Base-by-base conservation (phyloP, 2,888 invertebrate species). In the Apoderus coryli region DNA sequence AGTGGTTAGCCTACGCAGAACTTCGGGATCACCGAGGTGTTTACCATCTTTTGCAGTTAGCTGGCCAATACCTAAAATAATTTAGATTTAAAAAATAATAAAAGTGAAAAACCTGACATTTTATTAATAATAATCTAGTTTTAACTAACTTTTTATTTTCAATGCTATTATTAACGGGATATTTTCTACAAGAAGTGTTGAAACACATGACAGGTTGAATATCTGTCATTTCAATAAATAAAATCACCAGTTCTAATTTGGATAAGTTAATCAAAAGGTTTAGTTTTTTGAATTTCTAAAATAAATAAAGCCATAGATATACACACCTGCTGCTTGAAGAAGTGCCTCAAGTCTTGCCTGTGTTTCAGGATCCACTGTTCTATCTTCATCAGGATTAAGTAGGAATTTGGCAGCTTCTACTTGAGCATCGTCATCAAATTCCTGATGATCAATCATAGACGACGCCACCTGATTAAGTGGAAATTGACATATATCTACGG, bases 271-370 rank as follows among this genome's bases (percentile, higher is more conserved):
- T 16, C 19, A 7, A 7, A 16, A 16, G 19, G 19, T 7, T 16
- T 6, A 16, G 19, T 7, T 7, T n/a, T n/a, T n/a, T n/a, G n/a
- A n/a, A n/a, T n/a, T n/a, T n/a, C n/a, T n/a, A n/a, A n/a, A n/a
- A n/a, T n/a, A n/a, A n/a, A n/a, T n/a, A n/a, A n/a, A n/a, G n/a
- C n/a, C n/a, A 19, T 7, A 19, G n/a, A 19, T 19, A n/a, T 16
- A 29, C 48, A 57, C 60, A 72, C 74, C 84, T 54, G 92, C 92
- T 52, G 89, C 92, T 67, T 93, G 89, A 42, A 93, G 71, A 44
- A 95, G 69, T 42, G 90, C 89, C 63, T 90, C 89, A 37, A 95
- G 72, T 46, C 89, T 67, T 29, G 84, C 85, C 60, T 88, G 86
- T 48, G 88, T 86, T 58, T 86, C 84, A 25, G 82, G 81, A 57